phyloP scores from a whole-genome alignment of 2,888 invertebrate species.

The Craniophora ligustri region DNA sequence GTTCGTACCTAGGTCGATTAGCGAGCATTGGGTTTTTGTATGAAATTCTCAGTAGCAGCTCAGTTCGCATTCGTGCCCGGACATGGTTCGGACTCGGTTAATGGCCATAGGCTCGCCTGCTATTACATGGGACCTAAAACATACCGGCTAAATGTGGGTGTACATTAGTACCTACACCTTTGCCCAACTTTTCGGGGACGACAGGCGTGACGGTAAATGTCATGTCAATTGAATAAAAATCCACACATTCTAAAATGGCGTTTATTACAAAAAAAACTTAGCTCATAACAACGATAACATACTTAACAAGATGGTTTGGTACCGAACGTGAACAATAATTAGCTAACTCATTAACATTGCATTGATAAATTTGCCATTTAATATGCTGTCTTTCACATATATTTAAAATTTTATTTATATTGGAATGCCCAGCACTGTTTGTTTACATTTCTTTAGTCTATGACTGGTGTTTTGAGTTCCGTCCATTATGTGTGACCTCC shows the following conservation, averaged over 20 bases:
- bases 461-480: conserved; percentile 34
- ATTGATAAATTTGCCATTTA: conserved; percentile 60
- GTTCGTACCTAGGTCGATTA: no score
- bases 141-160: no score
- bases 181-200: no score
- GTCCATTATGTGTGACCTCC: conserved; percentile 33
- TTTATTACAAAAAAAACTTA: conserved; percentile 82
- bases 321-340: conserved; percentile 64
- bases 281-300: conserved; percentile 76
- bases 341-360: conserved; percentile 59
- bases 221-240: conserved; percentile 41
- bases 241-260: conserved; percentile 62
- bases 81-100: no score
- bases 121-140: no score
- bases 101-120: no score
- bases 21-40: no score
- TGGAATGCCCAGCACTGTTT: conserved; percentile 84
- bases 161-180: no score
- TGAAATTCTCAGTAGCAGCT: no score
- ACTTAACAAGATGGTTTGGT: conserved; percentile 68
- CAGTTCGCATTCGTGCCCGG: no score
- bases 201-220: no score
- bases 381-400: conserved; percentile 77
- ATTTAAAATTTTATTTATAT: conserved; percentile 72
- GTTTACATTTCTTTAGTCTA: conserved; percentile 46